phyloP scores from a whole-genome alignment of 2,113 vertebrate genomes.

The Sturnus vulgaris region DNA sequence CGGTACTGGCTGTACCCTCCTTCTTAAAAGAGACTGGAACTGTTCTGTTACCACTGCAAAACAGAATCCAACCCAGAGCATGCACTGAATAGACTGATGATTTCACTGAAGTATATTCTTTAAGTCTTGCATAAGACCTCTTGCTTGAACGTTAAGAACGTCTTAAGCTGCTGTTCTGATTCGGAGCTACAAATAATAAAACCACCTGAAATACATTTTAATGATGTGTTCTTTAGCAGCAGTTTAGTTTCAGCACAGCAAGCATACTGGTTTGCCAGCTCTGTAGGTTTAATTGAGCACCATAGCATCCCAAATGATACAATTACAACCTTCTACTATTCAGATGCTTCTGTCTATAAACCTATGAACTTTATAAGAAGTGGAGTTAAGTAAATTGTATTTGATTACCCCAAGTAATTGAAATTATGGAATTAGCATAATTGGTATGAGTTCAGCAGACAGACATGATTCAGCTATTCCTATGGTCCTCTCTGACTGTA shows the following conservation, averaged over 20 bases:
- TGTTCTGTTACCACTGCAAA: neutral
- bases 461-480: neutral
- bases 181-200: neutral
- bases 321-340: neutral
- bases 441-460: neutral
- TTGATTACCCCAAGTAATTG: conserved; percentile 1
- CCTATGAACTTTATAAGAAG: neutral
- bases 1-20: neutral
- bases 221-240: neutral
- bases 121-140: neutral
- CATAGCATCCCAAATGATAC: neutral
- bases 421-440: neutral
- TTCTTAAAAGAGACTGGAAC: neutral
- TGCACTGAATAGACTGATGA: neutral
- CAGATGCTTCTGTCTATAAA: neutral
- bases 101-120: neutral
- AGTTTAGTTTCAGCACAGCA: neutral
- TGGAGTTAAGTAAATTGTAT: neutral
- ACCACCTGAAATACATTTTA: neutral
- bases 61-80: neutral
- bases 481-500: neutral
- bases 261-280: neutral
- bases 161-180: neutral
- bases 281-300: neutral
- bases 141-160: neutral